Percentiles rank a stretch among this genome's conserved stretches.
Evolutionary conservation across 2,888 invertebrate genomes (phyloP).

Genomic region (Neocrepidodera transversa): DNA sequence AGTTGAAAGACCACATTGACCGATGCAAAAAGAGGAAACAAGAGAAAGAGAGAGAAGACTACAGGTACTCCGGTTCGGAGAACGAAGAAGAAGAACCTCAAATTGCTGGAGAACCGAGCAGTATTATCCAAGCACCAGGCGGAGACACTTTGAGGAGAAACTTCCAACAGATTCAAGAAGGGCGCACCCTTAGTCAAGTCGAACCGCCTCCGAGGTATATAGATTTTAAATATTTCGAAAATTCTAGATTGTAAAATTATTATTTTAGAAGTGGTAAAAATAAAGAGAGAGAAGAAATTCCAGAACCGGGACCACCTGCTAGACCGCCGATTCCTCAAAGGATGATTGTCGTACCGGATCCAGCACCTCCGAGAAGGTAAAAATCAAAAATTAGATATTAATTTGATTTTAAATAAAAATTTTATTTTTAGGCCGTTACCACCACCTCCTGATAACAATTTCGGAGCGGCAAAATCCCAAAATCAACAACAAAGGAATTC

Average conservation of each 20-base stretch:
- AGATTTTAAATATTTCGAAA: no score
- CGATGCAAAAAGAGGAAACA: conserved; percentile 94
- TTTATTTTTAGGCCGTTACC: conserved; percentile 75
- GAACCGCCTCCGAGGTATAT: conserved; percentile 64
- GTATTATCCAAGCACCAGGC: conserved; percentile 88
- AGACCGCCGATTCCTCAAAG: conserved; percentile 89
- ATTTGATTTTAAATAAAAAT: conserved; percentile 43
- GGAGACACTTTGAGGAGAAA: conserved; percentile 96
- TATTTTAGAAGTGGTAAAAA: conserved; percentile 54
- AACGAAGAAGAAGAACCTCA: conserved; percentile 95
- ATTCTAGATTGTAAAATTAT: not conserved
- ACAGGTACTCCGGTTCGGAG: conserved; percentile 92
- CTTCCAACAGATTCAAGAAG: conserved; percentile 97
- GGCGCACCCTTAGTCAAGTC: conserved; percentile 67
- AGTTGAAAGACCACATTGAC: conserved; percentile 99
- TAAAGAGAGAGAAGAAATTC: conserved; percentile 68
- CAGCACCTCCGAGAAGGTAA: conserved; percentile 69
- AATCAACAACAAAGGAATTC: conserved; percentile 74
- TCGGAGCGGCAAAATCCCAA: conserved; percentile 62
- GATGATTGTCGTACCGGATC: conserved; percentile 90
- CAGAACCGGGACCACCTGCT: conserved; percentile 88
- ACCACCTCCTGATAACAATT: conserved; percentile 76
- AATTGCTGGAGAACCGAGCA: conserved; percentile 92
- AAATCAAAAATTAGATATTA: not conserved
- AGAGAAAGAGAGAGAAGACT: conserved; percentile 82